Base-by-base conservation (phyloP, 2,113 vertebrate species). In the Danionella cerebrum region DNA sequence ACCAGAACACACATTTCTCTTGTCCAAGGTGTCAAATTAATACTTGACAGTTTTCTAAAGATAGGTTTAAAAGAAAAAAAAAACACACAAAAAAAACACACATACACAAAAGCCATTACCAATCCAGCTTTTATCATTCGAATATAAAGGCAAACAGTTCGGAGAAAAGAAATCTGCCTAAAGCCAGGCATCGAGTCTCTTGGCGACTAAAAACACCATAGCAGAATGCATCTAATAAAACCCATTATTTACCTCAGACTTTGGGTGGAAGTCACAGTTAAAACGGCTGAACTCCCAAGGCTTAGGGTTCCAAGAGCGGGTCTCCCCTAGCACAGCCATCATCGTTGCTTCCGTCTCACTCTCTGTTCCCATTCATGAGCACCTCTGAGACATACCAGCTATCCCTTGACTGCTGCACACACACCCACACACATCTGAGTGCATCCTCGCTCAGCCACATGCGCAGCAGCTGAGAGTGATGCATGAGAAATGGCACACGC, bases 281-380 rank as follows among this genome's bases (percentile, higher is more conserved):
- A 84, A 85, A 68, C 84, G 82, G 45, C 82, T 85, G 79, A 80
- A 78, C 68, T 85, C 84, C 70, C 80, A 74, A 68, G 78, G 82
- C 82, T 83, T 67, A 53, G 75, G 77, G 81, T 77, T 85, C 31
- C 72, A 80, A 72, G 79, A 79, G 52, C 14, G 68, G 78, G 42
- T 80, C 72, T 82, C 84, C 44, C 85, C 84, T 48, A 84, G 77
- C 76, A 84, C 83, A 64, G 85, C 85, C 81, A 87, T 83, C 82
- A 78, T 83, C 79, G 83, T 78, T 81, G 84, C 83, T 82, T 86
- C 80, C 82, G 77, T 79, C 77, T 81, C 79, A 74, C 80, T 76
- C 58, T 50, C 54, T 62, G 60, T 62, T 64, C 63, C 42, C 71
- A 70, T 70, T 70, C 73, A 72, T 70, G 54, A 74, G 69, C 65